Evolutionary conservation across 1,140 invertebrate genomes (phyloP).

Genomic region (Lerema accius): DNA sequence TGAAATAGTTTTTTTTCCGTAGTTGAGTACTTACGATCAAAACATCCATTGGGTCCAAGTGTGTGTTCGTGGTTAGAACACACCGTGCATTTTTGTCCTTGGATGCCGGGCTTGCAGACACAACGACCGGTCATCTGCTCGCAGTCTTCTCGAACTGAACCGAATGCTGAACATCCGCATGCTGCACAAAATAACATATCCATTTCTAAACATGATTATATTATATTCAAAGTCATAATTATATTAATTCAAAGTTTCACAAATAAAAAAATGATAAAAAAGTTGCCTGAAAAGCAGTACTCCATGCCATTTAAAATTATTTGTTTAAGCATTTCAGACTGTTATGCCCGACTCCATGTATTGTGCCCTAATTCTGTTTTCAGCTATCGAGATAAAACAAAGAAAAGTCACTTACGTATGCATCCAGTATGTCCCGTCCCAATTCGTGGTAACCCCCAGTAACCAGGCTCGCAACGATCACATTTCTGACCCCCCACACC

Average conservation of each 20-base stretch:
- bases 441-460: constrained; percentile 92
- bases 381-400: no score
- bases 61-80: constrained; percentile 91
- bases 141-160: constrained; percentile 90
- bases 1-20: no score
- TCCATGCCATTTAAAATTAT: no score
- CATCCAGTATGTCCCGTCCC: constrained; percentile 90
- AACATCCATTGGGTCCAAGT: constrained; percentile 89
- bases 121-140: constrained; percentile 95
- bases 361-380: no score
- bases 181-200: constrained; percentile 80
- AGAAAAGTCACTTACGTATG: constrained; percentile 87
- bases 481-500: constrained; percentile 93
- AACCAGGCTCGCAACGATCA: constrained; percentile 90
- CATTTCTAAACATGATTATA: no score
- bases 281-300: no score
- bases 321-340: no score
- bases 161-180: constrained; percentile 93
- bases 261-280: no score
- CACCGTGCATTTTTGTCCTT: constrained; percentile 93
- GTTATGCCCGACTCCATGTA: no score
- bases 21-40: constrained; percentile 87
- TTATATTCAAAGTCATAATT: no score
- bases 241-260: no score
- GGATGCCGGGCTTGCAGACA: constrained; percentile 93